phyloP scores from a whole-genome alignment of 2,888 invertebrate species.

The Amblyteles armatorius region DNA sequence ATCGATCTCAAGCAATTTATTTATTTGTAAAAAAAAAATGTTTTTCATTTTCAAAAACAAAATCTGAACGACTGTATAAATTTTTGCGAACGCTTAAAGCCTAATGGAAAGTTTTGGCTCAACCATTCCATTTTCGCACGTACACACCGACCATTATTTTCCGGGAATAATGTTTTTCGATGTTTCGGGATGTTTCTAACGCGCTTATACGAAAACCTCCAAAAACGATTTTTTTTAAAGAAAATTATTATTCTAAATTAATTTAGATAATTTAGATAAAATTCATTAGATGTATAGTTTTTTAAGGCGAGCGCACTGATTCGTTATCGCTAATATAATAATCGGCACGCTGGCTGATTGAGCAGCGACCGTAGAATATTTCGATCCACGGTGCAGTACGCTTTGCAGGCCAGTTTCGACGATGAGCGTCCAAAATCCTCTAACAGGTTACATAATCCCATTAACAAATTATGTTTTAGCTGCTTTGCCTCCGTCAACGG shows the following conservation, averaged over 20 bases:
- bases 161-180: too few species aligned
- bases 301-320: background rate
- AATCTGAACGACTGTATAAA: background rate
- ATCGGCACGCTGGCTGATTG: background rate
- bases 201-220: too few species aligned
- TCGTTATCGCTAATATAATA: background rate
- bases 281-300: background rate
- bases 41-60: background rate
- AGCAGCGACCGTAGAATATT: background rate
- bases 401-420: background rate
- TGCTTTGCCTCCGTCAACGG: conserved; percentile 37
- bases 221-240: background rate
- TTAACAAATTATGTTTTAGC: conserved; percentile 29
- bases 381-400: background rate
- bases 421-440: conserved; percentile 14
- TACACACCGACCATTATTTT: too few species aligned
- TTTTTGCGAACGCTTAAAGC: background rate
- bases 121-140: too few species aligned
- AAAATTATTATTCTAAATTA: background rate
- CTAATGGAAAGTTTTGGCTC: too few species aligned
- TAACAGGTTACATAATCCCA: conserved; percentile 11
- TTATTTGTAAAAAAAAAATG: background rate
- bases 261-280: background rate
- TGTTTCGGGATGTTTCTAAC: too few species aligned
- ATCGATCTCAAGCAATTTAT: background rate